Base-by-base conservation (phyloP, 2,888 invertebrate genomes). In the Uloborus plumipes region DNA sequence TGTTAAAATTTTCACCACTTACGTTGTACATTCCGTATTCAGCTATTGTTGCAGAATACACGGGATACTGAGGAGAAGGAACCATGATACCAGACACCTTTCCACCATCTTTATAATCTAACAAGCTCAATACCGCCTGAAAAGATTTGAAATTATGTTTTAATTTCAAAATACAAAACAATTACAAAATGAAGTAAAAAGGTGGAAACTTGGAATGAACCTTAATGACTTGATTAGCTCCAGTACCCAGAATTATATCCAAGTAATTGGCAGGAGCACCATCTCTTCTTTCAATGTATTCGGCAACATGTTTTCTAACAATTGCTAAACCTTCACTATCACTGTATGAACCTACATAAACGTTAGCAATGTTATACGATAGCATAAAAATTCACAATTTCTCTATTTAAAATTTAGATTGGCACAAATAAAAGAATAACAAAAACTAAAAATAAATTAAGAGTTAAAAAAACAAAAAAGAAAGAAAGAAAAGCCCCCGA, bases 1-100 rank as follows among this genome's bases (percentile, higher is more conserved):
- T 3, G 26, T 26, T 3, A 26, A 53, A 53, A 53, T 6, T 13
- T n/a, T 2, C 18, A 59, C 13, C 18, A 59, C 51, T 87, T 87
- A 92, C 92, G 88, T 91, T 91, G 13, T 90, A 88, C 89, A 99
- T 93, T 74, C 94, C 94, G 89, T 95, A 98, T 90, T 99, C 99
- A 2, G 97, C 94, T 64, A 98, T 90, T 0, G 97, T 93, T 0
- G 99, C 99, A 1, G 98, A 97, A 90, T 99, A 99, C 26, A 99
- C 91, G 1, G 99, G 99, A 90, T 99, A 99, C 89, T 99, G 99
- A 0, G 99, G 99, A 88, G 98, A 99, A 0, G 99, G 99, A 86
- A 98, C 94, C 95, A 99, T 93, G 9, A 99, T 93, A 3, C 98
- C 99, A 0, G 94, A 92, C 75, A 91, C 89, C 87, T 92, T 92